Percentiles rank a stretch among this genome's conserved stretches.
Conservation (phyloP, 2,888 invertebrate species). For the Hypercompe scribonia region DNA sequence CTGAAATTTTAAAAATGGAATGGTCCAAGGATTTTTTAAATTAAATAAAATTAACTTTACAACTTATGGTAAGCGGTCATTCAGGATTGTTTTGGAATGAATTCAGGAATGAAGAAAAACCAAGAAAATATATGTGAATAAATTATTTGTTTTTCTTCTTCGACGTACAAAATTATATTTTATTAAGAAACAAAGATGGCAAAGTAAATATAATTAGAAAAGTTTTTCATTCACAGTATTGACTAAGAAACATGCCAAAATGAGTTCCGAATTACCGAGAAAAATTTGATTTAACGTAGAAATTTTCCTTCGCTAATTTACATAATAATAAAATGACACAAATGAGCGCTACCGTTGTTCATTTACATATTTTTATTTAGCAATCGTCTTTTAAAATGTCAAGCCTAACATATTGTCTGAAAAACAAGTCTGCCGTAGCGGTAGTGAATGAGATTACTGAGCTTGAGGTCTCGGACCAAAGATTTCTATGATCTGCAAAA, state of each 20-base stretch:
- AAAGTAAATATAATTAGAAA: slow-evolving; percentile 31
- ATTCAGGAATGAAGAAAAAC: not conserved
- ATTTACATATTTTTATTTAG: slow-evolving; percentile 16
- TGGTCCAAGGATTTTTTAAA: no score
- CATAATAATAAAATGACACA: slow-evolving; percentile 1
- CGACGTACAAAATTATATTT: slow-evolving; percentile 15
- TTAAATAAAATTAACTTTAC: no score
- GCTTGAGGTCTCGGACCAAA: no score
- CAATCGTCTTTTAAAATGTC: slow-evolving; percentile 7
- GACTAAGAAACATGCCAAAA: slow-evolving; percentile 7
- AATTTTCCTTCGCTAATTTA: slow-evolving; percentile 14
- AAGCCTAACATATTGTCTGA: not conserved
- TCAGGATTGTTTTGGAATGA: not conserved
- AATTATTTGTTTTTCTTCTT: not conserved
- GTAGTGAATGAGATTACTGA: no score
- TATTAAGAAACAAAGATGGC: slow-evolving; percentile 29
- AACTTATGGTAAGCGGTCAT: not conserved
- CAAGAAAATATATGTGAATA: not conserved
- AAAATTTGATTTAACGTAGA: not conserved
- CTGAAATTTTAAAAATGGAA: no score
- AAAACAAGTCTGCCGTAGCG: no score
- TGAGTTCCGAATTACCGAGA: slow-evolving; percentile 12
- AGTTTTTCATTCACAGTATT: slow-evolving; percentile 30
- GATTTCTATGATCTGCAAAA: no score
- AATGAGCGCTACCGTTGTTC: slow-evolving; percentile 5